Conservation (phyloP, 2,797 vertebrate genomes). For the Melanotaenia boesemani region DNA sequence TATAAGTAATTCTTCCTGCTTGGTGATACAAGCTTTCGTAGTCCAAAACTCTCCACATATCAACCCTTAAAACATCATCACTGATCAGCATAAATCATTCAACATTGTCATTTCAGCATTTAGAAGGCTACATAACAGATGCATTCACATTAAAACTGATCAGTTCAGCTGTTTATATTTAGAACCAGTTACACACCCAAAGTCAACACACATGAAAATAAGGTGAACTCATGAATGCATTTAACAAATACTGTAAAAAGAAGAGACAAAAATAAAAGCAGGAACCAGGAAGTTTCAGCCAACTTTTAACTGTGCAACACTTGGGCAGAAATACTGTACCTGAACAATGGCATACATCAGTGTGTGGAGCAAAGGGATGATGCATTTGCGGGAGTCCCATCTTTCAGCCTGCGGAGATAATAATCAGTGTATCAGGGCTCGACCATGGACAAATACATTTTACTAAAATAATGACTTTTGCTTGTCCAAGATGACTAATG, state of each 20-base stretch:
- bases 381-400: constrained; percentile 82
- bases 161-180: background rate
- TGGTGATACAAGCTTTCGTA: background rate
- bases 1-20: background rate
- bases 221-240: too few relatives aligned
- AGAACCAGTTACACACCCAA: background rate
- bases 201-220: background rate
- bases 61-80: background rate
- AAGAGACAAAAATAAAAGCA: background rate
- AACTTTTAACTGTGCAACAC: background rate
- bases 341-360: constrained; percentile 92
- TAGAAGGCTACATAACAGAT: background rate
- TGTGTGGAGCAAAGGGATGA: constrained; percentile 93
- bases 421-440: constrained; percentile 13
- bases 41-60: background rate
- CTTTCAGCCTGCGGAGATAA: constrained; percentile 85
- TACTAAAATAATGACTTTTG: background rate
- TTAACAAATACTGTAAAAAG: too few relatives aligned
- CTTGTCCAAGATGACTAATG: background rate
- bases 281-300: background rate
- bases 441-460: background rate
- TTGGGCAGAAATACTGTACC: constrained; percentile 73
- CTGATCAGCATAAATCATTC: background rate
- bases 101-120: background rate
- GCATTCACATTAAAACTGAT: background rate